These are phyloP conservation scores for Cheiracanthium punctorium DNA, from an alignment of 2,888 invertebrate species.

Conservation along the genomic window DNA sequence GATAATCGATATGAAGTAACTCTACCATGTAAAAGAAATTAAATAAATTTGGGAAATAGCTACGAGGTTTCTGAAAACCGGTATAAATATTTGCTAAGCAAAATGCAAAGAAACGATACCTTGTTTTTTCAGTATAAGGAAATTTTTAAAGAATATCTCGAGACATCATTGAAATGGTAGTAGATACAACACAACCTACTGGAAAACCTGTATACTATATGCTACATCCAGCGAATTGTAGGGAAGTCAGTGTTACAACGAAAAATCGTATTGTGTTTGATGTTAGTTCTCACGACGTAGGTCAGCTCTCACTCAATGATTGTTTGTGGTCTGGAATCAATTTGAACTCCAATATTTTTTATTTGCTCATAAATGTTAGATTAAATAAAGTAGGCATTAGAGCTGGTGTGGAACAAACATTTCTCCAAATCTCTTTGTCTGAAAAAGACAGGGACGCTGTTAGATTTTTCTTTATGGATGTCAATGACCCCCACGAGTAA, in stretches of 20 bases:
- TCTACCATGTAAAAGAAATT: constrained; percentile 9
- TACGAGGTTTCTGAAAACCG: background rate
- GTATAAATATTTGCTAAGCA: background rate
- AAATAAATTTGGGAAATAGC: background rate
- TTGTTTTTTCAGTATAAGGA: background rate
- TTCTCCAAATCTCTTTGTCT: background rate
- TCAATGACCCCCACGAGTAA: background rate
- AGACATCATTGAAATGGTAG: background rate
- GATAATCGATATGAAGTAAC: background rate
- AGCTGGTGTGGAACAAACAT: background rate
- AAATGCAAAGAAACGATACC: background rate
- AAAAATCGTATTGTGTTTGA: background rate
- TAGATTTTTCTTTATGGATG: background rate
- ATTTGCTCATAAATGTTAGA: background rate
- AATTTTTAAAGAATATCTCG: background rate
- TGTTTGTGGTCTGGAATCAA: constrained; percentile 2
- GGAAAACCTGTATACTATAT: background rate
- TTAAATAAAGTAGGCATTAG: background rate
- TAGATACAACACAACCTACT: background rate
- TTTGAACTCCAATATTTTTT: background rate
- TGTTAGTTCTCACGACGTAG: background rate
- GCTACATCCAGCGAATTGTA: background rate
- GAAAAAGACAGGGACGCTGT: background rate
- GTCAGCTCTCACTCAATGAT: background rate
- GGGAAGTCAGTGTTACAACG: background rate